phyloP scores from a whole-genome alignment of 2,113 vertebrate genomes.

The Calidris pugnax region DNA sequence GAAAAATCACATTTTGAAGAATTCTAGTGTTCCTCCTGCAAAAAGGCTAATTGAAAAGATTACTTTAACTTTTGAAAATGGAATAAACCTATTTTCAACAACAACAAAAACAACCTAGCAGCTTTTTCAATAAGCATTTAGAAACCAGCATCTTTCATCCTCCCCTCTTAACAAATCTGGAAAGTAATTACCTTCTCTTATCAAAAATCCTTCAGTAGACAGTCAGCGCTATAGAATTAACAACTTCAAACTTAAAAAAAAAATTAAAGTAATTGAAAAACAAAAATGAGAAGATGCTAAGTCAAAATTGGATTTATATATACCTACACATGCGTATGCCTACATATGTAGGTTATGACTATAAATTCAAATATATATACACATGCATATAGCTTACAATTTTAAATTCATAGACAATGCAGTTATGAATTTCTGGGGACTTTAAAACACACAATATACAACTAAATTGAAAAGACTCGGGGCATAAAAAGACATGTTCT shows the following conservation, averaged over 20 bases:
- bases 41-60: not conserved
- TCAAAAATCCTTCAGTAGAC: not conserved
- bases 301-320: not conserved
- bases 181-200: not conserved
- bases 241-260: not conserved
- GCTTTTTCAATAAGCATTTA: not conserved
- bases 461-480: not conserved
- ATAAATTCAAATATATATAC: not conserved
- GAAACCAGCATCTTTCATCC: not conserved
- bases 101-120: not conserved
- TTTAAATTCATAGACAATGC: not conserved
- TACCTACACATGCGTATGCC: fast-evolving
- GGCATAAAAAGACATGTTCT: slow-evolving; percentile 8
- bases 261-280: not conserved
- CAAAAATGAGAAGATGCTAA: not conserved
- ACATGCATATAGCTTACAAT: not conserved
- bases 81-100: not conserved
- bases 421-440: not conserved
- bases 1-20: not conserved
- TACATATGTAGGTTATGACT: not conserved
- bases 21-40: not conserved
- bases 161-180: not conserved
- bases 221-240: not conserved
- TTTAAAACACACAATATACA: not conserved
- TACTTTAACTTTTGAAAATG: not conserved